A percentile compares a stretch with the other conserved stretches of the same genome.
Conservation (phyloP, 2,888 invertebrate genomes). For the Protophormia terraenovae region DNA sequence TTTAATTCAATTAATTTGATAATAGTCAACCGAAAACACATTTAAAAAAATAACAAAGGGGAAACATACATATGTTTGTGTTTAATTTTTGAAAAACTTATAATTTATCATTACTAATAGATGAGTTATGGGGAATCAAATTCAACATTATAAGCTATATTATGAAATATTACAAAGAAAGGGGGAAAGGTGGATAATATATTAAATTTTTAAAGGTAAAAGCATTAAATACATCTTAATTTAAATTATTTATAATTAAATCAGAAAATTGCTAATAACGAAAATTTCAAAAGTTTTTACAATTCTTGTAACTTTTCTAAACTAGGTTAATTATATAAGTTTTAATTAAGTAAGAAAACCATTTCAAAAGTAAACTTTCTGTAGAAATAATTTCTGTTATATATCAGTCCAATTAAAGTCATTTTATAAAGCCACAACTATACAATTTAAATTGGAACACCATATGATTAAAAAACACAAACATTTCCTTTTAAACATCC, state of each 20-base stretch:
- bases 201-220: no score
- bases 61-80: not conserved
- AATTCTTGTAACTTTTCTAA: no score
- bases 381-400: not conserved
- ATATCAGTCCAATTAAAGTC: not conserved
- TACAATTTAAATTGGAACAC: not conserved
- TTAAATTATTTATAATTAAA: no score
- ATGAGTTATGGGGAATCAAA: not conserved
- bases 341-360: no score
- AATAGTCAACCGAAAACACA: slow-evolving; percentile 2
- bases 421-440: not conserved
- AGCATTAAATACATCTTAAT: no score
- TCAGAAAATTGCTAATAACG: no score
- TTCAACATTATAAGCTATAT: no score
- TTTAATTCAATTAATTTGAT: slow-evolving; percentile 62
- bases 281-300: no score
- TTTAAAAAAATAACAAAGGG: not conserved
- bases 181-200: no score
- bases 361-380: no score
- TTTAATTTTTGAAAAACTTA: not conserved
- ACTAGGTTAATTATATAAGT: no score
- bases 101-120: not conserved
- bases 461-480: not conserved
- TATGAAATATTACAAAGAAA: no score
- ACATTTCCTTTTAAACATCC: not conserved